Evolutionary conservation across 2,888 invertebrate species (phyloP), one percentile per base, ranked within the genome.

Genomic region (Capitulum mitella): DNA sequence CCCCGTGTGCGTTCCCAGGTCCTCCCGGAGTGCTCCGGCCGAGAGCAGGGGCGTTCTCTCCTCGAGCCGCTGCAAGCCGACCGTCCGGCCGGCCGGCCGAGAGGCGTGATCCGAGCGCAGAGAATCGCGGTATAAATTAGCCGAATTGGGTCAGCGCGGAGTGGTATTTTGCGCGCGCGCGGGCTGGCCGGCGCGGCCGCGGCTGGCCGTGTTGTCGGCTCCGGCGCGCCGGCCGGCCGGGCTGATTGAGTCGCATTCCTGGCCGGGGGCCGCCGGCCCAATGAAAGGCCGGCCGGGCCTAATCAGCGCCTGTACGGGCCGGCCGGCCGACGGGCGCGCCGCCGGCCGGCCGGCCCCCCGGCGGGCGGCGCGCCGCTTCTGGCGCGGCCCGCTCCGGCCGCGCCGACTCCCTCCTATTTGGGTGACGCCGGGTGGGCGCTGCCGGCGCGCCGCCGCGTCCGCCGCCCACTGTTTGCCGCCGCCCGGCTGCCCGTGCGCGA

Each of bases 111-210:
- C n/a, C n/a, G 29, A 6, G 58, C 58, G 58, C 14, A 26, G 26
- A 32, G 34, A 61, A 61, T 61, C 61, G 19, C 2, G 29, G 16
- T 61, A 61, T 61, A 61, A 34, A 61, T 61, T 61, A 61, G 61
- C n/a, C 61, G 61, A 61, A 61, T 61, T 61, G 61, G 61, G 61
- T 61, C 61, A 61, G 61, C 32, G 34, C 61, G 34, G n/a, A 61
- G 34, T 61, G 61, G 61, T 61, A 61, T 61, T 61, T 61, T 61
- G 6, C 29, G 61, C 32, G 29, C 29, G 8, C 32, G 10, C 29
- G 32, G 61, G 2, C 34, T 32, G 16, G 16, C 34, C 14, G 32
- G 5, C 3, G 14, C 61, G 32, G 61, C 54, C 54, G 54, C 3
- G 61, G 26, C 32, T 2, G 29, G 29, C 61, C 34, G 58, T 58